A percentile compares a stretch with the other conserved stretches of the same genome.
Conservation (phyloP, 2,113 vertebrate species). For the Cynocephalus volans region DNA sequence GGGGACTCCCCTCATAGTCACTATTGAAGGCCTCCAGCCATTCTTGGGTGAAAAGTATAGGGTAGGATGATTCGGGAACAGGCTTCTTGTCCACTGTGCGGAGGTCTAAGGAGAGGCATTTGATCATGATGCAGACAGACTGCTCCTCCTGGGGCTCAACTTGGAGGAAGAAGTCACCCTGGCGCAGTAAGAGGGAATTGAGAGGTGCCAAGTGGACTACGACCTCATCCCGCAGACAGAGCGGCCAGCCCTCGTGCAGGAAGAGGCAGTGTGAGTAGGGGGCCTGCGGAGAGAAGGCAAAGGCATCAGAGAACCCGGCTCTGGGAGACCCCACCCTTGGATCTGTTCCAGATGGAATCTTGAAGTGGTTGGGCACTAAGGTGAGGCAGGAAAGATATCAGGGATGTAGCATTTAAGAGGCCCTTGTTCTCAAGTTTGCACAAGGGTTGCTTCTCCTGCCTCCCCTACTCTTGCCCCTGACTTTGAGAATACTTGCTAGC, state of each 20-base stretch:
- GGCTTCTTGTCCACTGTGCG: slow-evolving; percentile 90
- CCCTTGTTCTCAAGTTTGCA: background rate
- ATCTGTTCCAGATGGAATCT: background rate
- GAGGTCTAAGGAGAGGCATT: slow-evolving; percentile 92
- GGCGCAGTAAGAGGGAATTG: slow-evolving; percentile 91
- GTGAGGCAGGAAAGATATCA: background rate
- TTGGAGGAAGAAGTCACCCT: slow-evolving; percentile 95
- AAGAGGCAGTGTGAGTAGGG: slow-evolving; percentile 92
- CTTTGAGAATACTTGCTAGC: slow-evolving; percentile 2
- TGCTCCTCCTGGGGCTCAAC: slow-evolving; percentile 91
- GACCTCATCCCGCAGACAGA: slow-evolving; percentile 92
- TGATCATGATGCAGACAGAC: slow-evolving; percentile 90
- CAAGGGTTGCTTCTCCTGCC: background rate
- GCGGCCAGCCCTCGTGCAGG: slow-evolving; percentile 95
- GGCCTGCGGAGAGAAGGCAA: slow-evolving; percentile 87
- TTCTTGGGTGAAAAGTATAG: slow-evolving; percentile 91
- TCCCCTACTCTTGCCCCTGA: background rate
- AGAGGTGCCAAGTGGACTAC: slow-evolving; percentile 93
- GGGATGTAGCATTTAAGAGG: background rate
- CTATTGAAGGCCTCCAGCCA: slow-evolving; percentile 93
- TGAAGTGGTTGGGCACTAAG: background rate
- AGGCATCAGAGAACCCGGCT: fast-evolving
- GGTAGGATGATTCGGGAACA: slow-evolving; percentile 88
- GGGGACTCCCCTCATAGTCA: slow-evolving; percentile 84
- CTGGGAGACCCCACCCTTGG: background rate